phyloP scores from a whole-genome alignment of 1,140 invertebrate species.

The Whitmania pigra region DNA sequence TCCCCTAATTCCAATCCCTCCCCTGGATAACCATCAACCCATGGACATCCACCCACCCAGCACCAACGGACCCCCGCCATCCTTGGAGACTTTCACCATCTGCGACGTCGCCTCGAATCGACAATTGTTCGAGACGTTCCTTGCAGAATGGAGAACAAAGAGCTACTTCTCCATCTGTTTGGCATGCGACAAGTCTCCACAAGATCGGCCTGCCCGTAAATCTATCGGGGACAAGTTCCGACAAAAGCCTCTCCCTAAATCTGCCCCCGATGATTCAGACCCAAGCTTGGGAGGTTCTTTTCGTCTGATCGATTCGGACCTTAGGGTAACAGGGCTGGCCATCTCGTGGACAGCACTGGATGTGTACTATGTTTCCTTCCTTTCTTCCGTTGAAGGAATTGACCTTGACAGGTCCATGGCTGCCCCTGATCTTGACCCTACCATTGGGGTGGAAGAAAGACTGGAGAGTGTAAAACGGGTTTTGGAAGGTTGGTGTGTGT shows the following conservation, averaged over 20 bases:
- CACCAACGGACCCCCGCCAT: background rate
- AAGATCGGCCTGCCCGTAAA: background rate
- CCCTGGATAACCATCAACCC: background rate
- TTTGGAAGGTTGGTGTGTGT: slow-evolving; percentile 26
- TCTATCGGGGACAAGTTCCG: slow-evolving; percentile 7
- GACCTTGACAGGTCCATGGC: slow-evolving; percentile 34
- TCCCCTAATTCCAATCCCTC: background rate
- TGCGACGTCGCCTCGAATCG: slow-evolving; percentile 40
- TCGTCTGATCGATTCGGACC: too few species aligned
- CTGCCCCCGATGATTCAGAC: too few species aligned
- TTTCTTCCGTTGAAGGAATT: slow-evolving; percentile 18
- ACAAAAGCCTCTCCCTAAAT: background rate
- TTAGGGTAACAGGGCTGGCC: slow-evolving; percentile 38
- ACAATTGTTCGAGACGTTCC: slow-evolving; percentile 39
- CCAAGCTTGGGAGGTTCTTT: too few species aligned
- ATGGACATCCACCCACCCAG: background rate
- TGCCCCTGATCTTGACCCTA: slow-evolving; percentile 31
- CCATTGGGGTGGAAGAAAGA: slow-evolving; percentile 29
- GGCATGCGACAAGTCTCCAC: slow-evolving; percentile 35
- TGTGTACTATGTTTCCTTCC: slow-evolving; percentile 40
- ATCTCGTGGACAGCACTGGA: slow-evolving; percentile 39
- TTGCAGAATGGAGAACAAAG: slow-evolving; percentile 38
- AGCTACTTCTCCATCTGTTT: slow-evolving; percentile 34
- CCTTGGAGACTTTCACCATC: slow-evolving; percentile 33
- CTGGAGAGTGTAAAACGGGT: slow-evolving; percentile 28